Base-by-base conservation (phyloP, 2,888 invertebrate species). In the Ephialtes manifestator region DNA sequence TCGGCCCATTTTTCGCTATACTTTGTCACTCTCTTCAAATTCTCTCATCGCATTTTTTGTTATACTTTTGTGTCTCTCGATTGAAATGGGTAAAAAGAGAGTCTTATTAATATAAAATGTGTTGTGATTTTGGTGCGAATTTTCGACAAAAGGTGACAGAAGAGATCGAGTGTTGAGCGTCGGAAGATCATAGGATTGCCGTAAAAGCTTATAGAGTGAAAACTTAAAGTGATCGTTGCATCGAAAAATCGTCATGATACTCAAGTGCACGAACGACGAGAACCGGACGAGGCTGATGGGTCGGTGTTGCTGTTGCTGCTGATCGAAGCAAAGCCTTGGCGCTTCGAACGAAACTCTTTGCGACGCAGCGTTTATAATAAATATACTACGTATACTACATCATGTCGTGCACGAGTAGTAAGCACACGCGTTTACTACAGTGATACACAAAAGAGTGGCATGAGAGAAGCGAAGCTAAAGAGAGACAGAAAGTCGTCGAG, bases 41-140 rank as follows among this genome's bases (percentile, higher is more conserved):
- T 35, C 24, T 24, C 24, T 24, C 24, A 2, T 24, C 24, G 24
- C 4, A 39, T 72, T 74, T 72, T 65, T 58, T 67, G 68, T 48
- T 60, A 28, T 46, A 43, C 24, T 20, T 18, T 60, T 60, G 46
- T 20, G 51, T 51, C 51, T 51, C 51, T 48, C 48, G 48, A 48
- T 13, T 13, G 3, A 18, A n/a, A 18, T 3, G 18, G n/a, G 18
- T 5, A 18, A 51, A 51, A 18, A 51, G n/a, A 51, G 18, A n/a
- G 3, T 20, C 51, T 4, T 10, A 10, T 10, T 39, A 1, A 39
- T 39, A 7, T 39, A 39, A 39, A 39, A 39, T 39, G 55, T 55
- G 24, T 24, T 24, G 11, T 55, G 11, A 48, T 48, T 48, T 55
- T 55, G 55, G 51, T 51, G 51, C 5, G 24, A 3, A 3, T 55